A percentile compares a stretch with the other conserved stretches of the same genome.
phyloP scores from a whole-genome alignment of 2,797 vertebrate species.

The Otus scops region DNA sequence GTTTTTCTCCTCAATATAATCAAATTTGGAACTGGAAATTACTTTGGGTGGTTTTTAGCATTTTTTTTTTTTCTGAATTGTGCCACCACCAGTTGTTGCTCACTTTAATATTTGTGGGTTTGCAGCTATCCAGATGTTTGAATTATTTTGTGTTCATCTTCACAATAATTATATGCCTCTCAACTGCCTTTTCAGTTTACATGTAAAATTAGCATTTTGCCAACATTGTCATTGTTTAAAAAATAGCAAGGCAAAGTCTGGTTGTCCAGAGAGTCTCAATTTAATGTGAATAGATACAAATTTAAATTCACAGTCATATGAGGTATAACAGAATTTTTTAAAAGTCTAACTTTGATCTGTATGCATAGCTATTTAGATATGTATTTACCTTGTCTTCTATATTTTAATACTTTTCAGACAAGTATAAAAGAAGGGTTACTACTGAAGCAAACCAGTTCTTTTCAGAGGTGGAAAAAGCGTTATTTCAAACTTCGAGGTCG shows the following conservation, averaged over 20 bases:
- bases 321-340: neutral
- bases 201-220: neutral
- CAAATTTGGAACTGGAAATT: neutral
- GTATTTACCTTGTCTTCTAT: neutral
- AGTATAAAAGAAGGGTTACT: slow-evolving; percentile 96
- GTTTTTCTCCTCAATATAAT: neutral
- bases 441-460: slow-evolving; percentile 98
- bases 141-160: neutral
- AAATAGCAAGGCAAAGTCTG: neutral
- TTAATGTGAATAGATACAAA: neutral
- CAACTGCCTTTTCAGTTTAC: neutral
- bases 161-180: neutral
- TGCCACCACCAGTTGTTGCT: neutral
- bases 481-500: slow-evolving; percentile 97
- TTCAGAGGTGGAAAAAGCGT: slow-evolving; percentile 98
- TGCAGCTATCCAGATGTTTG: neutral
- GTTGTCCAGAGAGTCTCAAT: neutral
- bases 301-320: neutral
- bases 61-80: neutral
- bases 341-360: neutral
- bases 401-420: slow-evolving; percentile 81
- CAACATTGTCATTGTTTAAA: neutral
- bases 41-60: neutral
- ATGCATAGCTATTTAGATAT: neutral
- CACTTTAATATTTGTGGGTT: neutral